These are phyloP conservation scores for Orius insidiosus DNA, from an alignment of 1,140 invertebrate species.

Conservation along the genomic window DNA sequence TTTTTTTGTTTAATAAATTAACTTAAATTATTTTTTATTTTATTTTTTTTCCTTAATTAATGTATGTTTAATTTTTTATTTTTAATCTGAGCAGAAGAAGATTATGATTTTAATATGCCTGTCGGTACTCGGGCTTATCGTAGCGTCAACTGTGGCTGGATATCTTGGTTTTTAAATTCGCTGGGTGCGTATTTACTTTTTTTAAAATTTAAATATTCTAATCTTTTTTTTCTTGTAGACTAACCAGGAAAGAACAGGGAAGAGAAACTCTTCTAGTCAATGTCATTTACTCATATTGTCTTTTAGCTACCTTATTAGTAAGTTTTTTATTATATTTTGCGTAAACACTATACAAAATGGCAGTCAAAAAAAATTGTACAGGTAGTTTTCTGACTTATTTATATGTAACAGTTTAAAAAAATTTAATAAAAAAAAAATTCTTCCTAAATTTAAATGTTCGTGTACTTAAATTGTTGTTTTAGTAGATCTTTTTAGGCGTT, in stretches of 20 bases:
- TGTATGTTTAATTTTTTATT: conserved; percentile 12
- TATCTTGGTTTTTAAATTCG: conserved; percentile 32
- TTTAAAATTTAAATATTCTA: conserved; percentile 13
- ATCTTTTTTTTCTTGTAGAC: not conserved
- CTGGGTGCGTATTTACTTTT: conserved; percentile 48
- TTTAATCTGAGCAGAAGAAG: conserved; percentile 72
- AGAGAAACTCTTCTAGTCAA: conserved; percentile 12
- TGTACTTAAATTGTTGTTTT: conserved; percentile 5
- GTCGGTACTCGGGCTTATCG: conserved; percentile 69
- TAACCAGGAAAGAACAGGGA: not conserved
- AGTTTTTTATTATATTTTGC: conserved; percentile 14
- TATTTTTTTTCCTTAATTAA: not conserved
- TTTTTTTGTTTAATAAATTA: too few species aligned
- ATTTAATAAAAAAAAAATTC: conserved; percentile 6
- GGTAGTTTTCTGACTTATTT: conserved; percentile 3
- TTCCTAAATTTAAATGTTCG: conserved; percentile 5
- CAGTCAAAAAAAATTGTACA: conserved; percentile 4
- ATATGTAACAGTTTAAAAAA: not conserved
- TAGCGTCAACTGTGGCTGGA: conserved; percentile 54
- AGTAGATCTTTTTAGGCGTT: too few species aligned
- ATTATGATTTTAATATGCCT: conserved; percentile 97
- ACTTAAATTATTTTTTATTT: too few species aligned
- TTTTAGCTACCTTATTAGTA: conserved; percentile 8
- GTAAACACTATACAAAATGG: conserved; percentile 2
- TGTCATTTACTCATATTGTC: conserved; percentile 14